Evolutionary conservation across 2,797 vertebrate species (phyloP).

Genomic region (Carapus acus): DNA sequence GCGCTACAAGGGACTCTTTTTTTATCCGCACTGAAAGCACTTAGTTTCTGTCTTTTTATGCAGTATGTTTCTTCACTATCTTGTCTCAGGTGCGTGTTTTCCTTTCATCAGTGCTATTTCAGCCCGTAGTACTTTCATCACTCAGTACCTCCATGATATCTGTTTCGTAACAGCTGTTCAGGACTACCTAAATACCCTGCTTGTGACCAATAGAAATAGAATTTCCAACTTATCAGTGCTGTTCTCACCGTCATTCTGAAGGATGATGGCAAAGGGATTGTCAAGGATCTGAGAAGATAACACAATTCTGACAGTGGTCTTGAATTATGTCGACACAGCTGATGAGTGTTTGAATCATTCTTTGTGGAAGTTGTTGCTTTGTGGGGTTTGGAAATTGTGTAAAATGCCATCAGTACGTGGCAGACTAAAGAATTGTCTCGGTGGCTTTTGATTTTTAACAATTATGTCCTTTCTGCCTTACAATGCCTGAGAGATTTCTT

Average conservation of each 20-base stretch:
- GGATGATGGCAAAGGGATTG: conserved; percentile 27
- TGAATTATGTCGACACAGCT: too few relatives aligned
- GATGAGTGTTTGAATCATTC: conserved; percentile 27
- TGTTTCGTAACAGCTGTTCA: not conserved
- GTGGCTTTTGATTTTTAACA: conserved; percentile 18
- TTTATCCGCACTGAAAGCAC: conserved; percentile 35
- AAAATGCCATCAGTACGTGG: conserved; percentile 8
- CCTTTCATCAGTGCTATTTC: too few relatives aligned
- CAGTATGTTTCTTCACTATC: conserved; percentile 3
- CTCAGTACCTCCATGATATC: not conserved
- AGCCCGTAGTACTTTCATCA: too few relatives aligned
- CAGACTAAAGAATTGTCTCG: conserved; percentile 23
- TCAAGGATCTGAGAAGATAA: conserved; percentile 1
- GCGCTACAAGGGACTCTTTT: not conserved
- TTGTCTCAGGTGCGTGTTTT: conserved; percentile 31
- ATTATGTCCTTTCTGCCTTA: conserved; percentile 22
- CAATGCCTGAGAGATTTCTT: conserved; percentile 16
- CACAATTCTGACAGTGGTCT: conserved; percentile 45
- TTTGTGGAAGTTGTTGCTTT: conserved; percentile 21
- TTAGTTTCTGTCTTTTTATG: conserved; percentile 18
- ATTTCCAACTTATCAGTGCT: conserved; percentile 39
- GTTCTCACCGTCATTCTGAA: conserved; percentile 70
- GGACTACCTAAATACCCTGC: conserved; percentile 4
- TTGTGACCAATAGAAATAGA: not conserved
- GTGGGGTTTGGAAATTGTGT: conserved; percentile 10